These are phyloP conservation scores for Megalurothrips usitatus DNA, from an alignment of 2,888 invertebrate genomes.

Conservation along the genomic window DNA sequence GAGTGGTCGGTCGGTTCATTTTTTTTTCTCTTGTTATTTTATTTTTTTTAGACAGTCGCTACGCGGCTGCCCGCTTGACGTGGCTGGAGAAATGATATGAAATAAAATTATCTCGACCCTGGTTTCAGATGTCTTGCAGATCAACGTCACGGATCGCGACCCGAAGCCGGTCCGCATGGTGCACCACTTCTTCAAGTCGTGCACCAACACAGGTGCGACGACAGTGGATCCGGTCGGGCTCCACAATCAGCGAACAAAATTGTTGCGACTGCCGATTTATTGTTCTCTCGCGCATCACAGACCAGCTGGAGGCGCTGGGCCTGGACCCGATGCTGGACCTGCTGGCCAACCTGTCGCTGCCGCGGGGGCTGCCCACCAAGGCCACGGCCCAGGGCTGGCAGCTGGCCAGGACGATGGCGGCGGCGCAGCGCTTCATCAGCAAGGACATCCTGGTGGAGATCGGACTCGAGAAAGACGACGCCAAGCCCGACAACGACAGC, in stretches of 20 bases:
- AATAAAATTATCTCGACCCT: background rate
- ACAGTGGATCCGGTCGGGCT: no score
- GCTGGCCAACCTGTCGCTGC: conserved; percentile 37
- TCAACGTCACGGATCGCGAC: conserved; percentile 35
- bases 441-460: conserved; percentile 39
- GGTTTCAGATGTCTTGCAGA: conserved; percentile 36
- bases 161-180: conserved; percentile 63
- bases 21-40: background rate
- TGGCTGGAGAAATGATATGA: background rate
- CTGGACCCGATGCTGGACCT: conserved; percentile 38
- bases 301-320: conserved; percentile 37
- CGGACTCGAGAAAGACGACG: conserved; percentile 36
- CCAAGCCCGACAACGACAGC: conserved; percentile 34
- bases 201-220: conserved; percentile 61
- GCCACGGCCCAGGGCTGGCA: conserved; percentile 31
- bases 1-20: conserved; percentile 36
- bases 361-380: conserved; percentile 36
- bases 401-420: conserved; percentile 38
- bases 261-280: no score
- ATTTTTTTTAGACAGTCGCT: background rate
- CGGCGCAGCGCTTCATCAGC: conserved; percentile 38
- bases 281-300: no score
- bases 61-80: background rate
- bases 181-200: conserved; percentile 64
- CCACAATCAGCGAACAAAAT: no score